These are phyloP conservation scores for Centropristis striata DNA, from an alignment of 2,113 vertebrate species.

Conservation along the genomic window DNA sequence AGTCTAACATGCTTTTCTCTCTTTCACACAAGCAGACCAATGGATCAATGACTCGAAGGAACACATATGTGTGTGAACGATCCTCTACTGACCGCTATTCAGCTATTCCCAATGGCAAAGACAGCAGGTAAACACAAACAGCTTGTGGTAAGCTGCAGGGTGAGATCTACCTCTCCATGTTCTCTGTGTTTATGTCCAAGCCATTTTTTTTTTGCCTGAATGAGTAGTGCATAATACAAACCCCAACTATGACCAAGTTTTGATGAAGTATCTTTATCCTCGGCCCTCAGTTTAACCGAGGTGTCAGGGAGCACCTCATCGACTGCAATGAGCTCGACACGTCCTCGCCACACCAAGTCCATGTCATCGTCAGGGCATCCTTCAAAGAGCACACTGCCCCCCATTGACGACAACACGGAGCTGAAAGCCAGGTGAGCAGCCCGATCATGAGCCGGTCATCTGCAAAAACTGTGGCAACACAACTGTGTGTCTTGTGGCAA, in stretches of 20 bases:
- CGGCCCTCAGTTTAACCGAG: constrained; percentile 89
- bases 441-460: neutral
- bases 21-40: constrained; percentile 85
- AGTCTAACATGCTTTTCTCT: neutral
- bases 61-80: constrained; percentile 97
- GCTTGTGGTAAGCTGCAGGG: too few species aligned
- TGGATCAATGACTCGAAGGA: constrained; percentile 96
- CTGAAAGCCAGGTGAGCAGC: constrained; percentile 90
- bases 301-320: constrained; percentile 92
- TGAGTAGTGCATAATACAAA: neutral
- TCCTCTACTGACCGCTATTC: constrained; percentile 91
- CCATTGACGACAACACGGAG: constrained; percentile 96
- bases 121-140: constrained; percentile 90
- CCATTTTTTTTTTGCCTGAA: neutral
- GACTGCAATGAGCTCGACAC: constrained; percentile 85
- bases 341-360: constrained; percentile 98
- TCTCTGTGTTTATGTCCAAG: neutral
- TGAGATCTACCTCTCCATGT: neutral
- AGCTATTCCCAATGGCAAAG: constrained; percentile 96
- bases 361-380: constrained; percentile 99
- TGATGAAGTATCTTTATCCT: constrained; percentile 2
- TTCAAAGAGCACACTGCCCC: constrained; percentile 94
- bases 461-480: too few species aligned
- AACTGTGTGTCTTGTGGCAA: neutral
- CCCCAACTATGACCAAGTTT: neutral